These are phyloP conservation scores for Delichon dasypus DNA, from an alignment of 2,797 vertebrate species.

Conservation along the genomic window DNA sequence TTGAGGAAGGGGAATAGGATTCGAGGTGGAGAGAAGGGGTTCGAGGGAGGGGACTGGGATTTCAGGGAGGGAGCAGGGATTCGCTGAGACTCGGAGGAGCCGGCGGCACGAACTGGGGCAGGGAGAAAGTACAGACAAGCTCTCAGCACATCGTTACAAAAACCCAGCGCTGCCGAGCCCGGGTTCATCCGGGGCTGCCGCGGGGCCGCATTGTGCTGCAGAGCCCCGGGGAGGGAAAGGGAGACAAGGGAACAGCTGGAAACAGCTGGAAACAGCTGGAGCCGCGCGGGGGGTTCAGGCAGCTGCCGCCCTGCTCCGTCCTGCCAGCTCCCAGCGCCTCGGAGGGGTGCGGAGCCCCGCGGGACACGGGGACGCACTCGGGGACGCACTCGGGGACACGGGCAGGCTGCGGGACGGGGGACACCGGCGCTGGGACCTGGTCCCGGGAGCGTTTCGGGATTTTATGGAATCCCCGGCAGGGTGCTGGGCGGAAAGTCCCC, in stretches of 20 bases:
- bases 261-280: not conserved
- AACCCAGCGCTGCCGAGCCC: not conserved
- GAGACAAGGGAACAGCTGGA: not conserved
- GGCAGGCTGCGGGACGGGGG: not conserved
- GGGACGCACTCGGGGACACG: not conserved
- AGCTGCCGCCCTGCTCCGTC: not conserved
- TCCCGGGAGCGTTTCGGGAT: not conserved
- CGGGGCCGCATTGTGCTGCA: not conserved
- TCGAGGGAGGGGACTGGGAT: not conserved
- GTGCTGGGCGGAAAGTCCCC: not conserved
- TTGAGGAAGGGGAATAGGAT: not conserved
- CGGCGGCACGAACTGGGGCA: constrained; percentile 44
- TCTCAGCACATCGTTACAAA: not conserved
- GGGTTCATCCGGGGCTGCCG: constrained; percentile 25
- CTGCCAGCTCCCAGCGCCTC: not conserved
- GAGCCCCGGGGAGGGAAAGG: not conserved
- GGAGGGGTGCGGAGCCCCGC: not conserved
- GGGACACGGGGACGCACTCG: not conserved
- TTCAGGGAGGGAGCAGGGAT: not conserved
- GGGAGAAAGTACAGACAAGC: constrained; percentile 8
- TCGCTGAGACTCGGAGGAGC: not conserved
- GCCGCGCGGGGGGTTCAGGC: not conserved
- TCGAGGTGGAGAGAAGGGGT: not conserved
- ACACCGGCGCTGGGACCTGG: accelerated
- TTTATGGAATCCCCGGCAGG: not conserved